phyloP scores from a whole-genome alignment of 2,113 vertebrate species.

The Ellobius talpinus region DNA sequence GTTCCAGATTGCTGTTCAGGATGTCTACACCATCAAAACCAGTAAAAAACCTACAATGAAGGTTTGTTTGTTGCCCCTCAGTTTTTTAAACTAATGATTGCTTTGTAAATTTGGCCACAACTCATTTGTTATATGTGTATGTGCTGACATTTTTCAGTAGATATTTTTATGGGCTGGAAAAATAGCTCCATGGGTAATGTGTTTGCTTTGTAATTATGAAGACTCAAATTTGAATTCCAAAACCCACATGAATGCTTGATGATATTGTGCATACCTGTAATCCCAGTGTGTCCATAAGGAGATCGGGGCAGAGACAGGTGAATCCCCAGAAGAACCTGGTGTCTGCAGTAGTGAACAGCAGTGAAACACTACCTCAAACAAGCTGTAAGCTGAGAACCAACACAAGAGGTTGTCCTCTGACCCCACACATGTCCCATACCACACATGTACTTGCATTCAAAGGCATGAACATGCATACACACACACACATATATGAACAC shows the following conservation, averaged over 20 bases:
- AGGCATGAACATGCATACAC: too few relatives aligned
- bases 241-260: neutral
- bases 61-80: neutral
- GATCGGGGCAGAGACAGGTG: neutral
- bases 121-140: too few relatives aligned
- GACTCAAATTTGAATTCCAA: neutral
- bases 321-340: neutral
- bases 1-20: neutral
- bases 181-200: neutral
- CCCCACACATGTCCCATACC: neutral
- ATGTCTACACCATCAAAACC: neutral
- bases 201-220: neutral
- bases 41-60: neutral
- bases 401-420: neutral
- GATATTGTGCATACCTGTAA: neutral
- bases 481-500: neutral
- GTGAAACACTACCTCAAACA: neutral
- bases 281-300: neutral
- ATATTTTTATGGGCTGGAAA: neutral
- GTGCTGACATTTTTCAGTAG: neutral
- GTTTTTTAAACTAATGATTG: neutral
- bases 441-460: neutral
- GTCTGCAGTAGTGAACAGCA: neutral
- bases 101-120: neutral
- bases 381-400: neutral